Evolutionary conservation across 2,888 invertebrate species (phyloP), one percentile per base, ranked within the genome.

Genomic region (Harpalus rubripes): DNA sequence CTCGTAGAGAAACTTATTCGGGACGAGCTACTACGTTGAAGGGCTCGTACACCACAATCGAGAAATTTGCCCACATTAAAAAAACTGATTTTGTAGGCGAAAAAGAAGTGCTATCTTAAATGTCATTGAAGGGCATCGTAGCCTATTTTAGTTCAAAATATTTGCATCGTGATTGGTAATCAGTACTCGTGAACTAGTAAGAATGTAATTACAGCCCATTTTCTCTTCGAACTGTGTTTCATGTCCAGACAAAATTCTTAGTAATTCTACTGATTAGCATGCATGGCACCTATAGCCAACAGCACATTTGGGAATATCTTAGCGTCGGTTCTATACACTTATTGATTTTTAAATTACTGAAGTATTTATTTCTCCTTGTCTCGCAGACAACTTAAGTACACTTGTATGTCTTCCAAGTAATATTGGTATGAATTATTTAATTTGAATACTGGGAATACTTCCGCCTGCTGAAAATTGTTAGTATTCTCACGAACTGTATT

Each of bases 271-370:
- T 39, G 32, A 68, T 74, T 74, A 74, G 58, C 52, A 82, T 82
- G 82, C 82, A 32, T 16, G 39, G 39, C 58, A 82, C 22, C 56
- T 52, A 32, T 16, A 72, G 39, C 15, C 44, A 16, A 16, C 44
- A 68, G 39, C 68, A 82, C 72, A 82, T 82, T 82, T 72, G 82
- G 82, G 52, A 82, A 82, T 82, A 58, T 72, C 39, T 68, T 12
- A 39, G 56, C 82, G 82, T 82, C 7, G 16, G 52, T 32, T 12
- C 32, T 26, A 7, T 44, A 44, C 41, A 74, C 72, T 74, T 74
- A 74, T 74, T 74, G 72, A 74, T 74, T 74, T 74, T 44, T 74
- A 74, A 74, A 44, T 68, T 68, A 68, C 68, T 68, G 12, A 32
- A 7, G 26, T 68, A 68, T 63, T 59, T 59, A 59, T 6, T 32